Percentiles rank a stretch among this genome's conserved stretches.
These are phyloP conservation scores for Phortica magna DNA, from an alignment of 2,888 invertebrate species.

Conservation along the genomic window DNA sequence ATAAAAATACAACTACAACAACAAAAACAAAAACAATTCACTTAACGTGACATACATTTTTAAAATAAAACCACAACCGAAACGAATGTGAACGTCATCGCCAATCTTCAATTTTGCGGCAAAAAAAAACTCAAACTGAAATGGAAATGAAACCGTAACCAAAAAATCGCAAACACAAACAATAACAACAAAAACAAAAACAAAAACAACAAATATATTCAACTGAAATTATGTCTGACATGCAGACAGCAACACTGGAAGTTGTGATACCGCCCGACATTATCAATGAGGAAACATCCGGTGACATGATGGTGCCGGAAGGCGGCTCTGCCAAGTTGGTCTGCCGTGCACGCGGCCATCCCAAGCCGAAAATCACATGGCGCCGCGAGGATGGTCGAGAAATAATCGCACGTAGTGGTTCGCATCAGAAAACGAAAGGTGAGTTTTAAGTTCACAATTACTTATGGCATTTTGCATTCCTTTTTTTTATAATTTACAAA, in stretches of 20 bases:
- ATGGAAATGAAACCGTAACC: slow-evolving; percentile 8
- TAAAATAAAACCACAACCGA: slow-evolving; percentile 35
- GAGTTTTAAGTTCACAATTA: slow-evolving; percentile 51
- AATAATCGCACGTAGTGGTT: slow-evolving; percentile 87
- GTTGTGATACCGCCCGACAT: slow-evolving; percentile 96
- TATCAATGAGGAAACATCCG: slow-evolving; percentile 92
- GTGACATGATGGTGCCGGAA: slow-evolving; percentile 96
- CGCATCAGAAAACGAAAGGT: slow-evolving; percentile 87
- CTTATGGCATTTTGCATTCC: too few relatives aligned
- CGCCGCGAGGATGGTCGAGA: slow-evolving; percentile 91
- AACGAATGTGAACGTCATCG: not conserved
- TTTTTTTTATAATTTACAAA: not conserved
- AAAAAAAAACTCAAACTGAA: slow-evolving; percentile 5
- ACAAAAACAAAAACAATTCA: slow-evolving; percentile 44
- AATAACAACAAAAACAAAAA: not conserved
- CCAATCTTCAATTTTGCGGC: not conserved
- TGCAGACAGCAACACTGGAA: slow-evolving; percentile 90
- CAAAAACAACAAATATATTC: not conserved
- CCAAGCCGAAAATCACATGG: slow-evolving; percentile 91
- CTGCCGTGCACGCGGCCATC: slow-evolving; percentile 91
- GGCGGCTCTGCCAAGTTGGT: slow-evolving; percentile 92
- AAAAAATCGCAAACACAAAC: slow-evolving; percentile 18
- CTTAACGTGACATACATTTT: slow-evolving; percentile 48
- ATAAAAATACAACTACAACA: slow-evolving; percentile 24
- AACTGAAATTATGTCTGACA: not conserved